Conservation (phyloP, 2,113 vertebrate genomes). For the Pomatorhinus ruficollis region DNA sequence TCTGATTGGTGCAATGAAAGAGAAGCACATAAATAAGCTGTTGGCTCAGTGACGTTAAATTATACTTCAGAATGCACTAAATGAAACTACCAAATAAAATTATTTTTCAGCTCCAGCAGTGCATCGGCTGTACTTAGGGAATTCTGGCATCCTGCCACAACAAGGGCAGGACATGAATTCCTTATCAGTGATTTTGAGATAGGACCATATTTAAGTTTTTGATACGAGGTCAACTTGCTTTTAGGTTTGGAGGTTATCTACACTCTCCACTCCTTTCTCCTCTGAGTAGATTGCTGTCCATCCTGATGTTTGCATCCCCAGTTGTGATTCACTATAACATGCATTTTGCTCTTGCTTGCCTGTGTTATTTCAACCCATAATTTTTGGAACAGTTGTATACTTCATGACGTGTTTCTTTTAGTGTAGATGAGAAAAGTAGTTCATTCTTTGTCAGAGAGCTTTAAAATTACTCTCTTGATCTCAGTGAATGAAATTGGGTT, state of each 20-base stretch:
- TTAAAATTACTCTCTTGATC: background rate
- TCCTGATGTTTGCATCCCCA: background rate
- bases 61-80: background rate
- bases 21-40: background rate
- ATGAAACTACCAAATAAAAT: background rate
- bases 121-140: background rate
- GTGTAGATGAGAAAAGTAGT: background rate
- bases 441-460: background rate
- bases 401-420: background rate
- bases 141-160: background rate
- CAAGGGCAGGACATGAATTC: background rate
- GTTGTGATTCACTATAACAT: background rate
- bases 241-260: background rate
- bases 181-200: background rate
- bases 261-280: background rate
- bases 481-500: background rate
- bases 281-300: background rate
- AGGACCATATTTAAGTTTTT: background rate
- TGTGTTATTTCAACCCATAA: background rate
- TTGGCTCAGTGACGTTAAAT: background rate
- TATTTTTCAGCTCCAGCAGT: background rate
- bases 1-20: background rate
- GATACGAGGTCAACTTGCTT: background rate
- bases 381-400: background rate
- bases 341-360: background rate